Conservation (phyloP, 1,140 invertebrate species). For the Steinernema khuongi region DNA sequence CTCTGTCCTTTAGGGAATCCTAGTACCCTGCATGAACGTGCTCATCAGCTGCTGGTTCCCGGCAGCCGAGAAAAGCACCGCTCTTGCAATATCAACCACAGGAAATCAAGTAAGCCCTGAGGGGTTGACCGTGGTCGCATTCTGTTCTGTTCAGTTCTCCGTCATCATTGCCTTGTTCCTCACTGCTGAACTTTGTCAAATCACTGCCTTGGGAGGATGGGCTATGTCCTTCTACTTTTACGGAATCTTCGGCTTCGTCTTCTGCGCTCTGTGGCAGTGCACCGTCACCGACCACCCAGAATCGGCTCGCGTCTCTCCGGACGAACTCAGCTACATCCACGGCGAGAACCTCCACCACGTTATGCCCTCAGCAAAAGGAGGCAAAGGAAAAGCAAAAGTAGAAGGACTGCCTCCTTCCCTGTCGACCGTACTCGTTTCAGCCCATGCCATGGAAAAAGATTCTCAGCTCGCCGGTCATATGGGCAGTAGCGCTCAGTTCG, state of each 20-base stretch:
- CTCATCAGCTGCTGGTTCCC: conserved; percentile 55
- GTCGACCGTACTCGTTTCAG: not conserved
- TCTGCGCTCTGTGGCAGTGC: conserved; percentile 48
- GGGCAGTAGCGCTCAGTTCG: conserved; percentile 47
- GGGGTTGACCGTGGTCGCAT: conserved; percentile 13
- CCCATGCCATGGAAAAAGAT: conserved; percentile 41
- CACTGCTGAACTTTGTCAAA: conserved; percentile 56
- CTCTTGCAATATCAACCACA: conserved; percentile 53
- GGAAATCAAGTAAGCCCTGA: conserved; percentile 46
- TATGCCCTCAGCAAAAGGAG: conserved; percentile 20
- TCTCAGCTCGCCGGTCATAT: conserved; percentile 48
- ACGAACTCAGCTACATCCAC: conserved; percentile 43
- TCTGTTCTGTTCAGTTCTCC: conserved; percentile 47
- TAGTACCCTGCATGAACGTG: conserved; percentile 58
- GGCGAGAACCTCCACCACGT: conserved; percentile 11
- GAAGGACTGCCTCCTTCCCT: not conserved
- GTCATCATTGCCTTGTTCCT: conserved; percentile 56
- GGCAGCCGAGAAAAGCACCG: conserved; percentile 50
- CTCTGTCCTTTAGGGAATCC: conserved; percentile 38
- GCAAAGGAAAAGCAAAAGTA: conserved; percentile 28
- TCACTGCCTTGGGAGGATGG: conserved; percentile 51
- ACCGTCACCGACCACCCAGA: conserved; percentile 40
- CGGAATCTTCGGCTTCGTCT: conserved; percentile 44
- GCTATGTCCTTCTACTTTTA: conserved; percentile 54
- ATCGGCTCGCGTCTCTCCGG: conserved; percentile 39